Percentiles rank a stretch among this genome's conserved stretches.
phyloP scores from a whole-genome alignment of 2,113 vertebrate species.

The Mus musculus region DNA sequence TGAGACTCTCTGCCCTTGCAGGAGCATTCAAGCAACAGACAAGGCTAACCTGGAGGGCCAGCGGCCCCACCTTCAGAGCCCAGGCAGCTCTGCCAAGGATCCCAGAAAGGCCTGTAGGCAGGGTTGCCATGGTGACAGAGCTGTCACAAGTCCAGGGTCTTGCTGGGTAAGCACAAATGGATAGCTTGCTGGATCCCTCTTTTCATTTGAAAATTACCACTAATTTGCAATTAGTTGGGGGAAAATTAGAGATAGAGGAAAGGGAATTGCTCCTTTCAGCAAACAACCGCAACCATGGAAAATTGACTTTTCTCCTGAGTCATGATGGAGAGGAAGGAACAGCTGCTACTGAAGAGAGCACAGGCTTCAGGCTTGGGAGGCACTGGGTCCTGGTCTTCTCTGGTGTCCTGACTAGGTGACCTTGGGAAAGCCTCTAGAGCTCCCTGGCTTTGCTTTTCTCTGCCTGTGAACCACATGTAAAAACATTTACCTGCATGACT shows the following conservation, averaged over 20 bases:
- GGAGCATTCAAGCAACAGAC: not conserved
- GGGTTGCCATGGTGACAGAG: conserved; percentile 63
- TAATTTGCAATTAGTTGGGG: conserved; percentile 82
- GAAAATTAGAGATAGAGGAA: conserved; percentile 76
- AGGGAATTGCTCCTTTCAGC: conserved; percentile 79
- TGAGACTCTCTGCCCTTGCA: not conserved
- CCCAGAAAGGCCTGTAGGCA: conserved; percentile 19
- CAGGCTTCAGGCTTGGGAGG: not conserved
- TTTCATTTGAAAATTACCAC: conserved; percentile 80
- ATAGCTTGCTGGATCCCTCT: conserved; percentile 68
- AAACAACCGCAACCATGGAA: conserved; percentile 64
- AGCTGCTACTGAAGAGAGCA: not conserved
- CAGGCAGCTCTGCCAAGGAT: not conserved
- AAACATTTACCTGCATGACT: not conserved
- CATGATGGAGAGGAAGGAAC: conserved; percentile 9
- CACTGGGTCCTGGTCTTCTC: not conserved
- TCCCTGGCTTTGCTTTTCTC: conserved; percentile 26
- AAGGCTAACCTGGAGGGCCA: conserved; percentile 34
- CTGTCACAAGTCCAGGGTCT: conserved; percentile 70
- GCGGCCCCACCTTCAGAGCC: not conserved
- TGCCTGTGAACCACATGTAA: not conserved
- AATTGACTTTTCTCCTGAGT: conserved; percentile 68
- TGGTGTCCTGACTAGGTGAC: not conserved
- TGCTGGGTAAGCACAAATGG: conserved; percentile 77
- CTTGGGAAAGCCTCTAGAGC: not conserved